Percentiles rank a stretch among this genome's conserved stretches.
Evolutionary conservation across 2,113 vertebrate species (phyloP).

Genomic region (Syngnathus typhle): DNA sequence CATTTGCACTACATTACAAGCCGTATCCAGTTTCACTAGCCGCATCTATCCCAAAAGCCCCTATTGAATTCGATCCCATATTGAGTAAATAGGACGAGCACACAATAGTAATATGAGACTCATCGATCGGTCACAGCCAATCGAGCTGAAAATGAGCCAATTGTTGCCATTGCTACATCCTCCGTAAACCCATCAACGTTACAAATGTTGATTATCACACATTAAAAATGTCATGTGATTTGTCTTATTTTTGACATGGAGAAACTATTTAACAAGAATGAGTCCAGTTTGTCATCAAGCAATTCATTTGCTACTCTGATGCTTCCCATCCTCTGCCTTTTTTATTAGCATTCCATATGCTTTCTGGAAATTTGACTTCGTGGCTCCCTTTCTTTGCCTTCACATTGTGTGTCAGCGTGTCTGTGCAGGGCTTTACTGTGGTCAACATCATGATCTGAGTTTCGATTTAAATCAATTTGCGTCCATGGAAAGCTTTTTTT

Average conservation of each 20-base stretch:
- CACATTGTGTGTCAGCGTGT: not conserved
- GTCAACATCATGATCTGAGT: constrained; percentile 11
- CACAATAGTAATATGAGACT: not conserved
- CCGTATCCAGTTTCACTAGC: not conserved
- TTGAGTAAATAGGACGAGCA: not conserved
- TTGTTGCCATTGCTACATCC: not conserved
- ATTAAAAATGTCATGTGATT: not conserved
- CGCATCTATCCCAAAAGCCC: not conserved
- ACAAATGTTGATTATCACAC: not conserved
- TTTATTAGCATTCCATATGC: constrained; percentile 66
- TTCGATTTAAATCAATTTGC: not conserved
- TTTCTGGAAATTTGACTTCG: constrained; percentile 32
- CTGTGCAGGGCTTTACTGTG: constrained; percentile 6
- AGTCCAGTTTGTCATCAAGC: constrained; percentile 31
- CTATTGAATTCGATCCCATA: not conserved
- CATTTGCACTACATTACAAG: not conserved
- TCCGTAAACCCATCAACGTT: not conserved
- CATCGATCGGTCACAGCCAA: not conserved
- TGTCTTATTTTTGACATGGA: not conserved
- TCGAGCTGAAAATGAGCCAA: not conserved
- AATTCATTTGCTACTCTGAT: constrained; percentile 36
- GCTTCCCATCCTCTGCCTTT: constrained; percentile 67
- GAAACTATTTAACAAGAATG: constrained; percentile 11
- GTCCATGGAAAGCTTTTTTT: too few species aligned
- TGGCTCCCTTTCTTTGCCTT: constrained; percentile 14